Evolutionary conservation across 2,888 invertebrate genomes (phyloP).

Genomic region (Eupithecia inturbata): DNA sequence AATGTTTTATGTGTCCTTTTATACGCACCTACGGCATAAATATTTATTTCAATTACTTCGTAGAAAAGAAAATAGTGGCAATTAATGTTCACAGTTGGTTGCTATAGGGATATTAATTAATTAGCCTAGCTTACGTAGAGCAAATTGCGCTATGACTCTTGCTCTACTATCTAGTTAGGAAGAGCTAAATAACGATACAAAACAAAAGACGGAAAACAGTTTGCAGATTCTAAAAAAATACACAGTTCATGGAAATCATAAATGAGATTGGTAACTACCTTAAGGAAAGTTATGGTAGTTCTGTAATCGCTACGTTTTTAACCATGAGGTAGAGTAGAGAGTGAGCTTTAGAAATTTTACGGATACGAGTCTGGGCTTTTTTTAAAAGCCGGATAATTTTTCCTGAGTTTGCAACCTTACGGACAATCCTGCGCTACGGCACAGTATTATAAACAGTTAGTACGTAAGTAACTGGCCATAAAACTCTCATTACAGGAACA

Average conservation of each 20-base stretch:
- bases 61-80: conserved; percentile 45
- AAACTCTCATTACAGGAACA: conserved; percentile 65
- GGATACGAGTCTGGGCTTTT: background rate
- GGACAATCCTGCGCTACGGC: conserved; percentile 46
- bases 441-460: conserved; percentile 37
- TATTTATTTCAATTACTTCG: conserved; percentile 42
- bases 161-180: conserved; percentile 33
- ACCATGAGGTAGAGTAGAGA: background rate
- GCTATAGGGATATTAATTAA: conserved; percentile 57
- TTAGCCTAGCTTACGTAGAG: conserved; percentile 56
- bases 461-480: conserved; percentile 53
- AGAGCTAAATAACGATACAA: background rate
- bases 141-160: conserved; percentile 63
- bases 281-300: background rate
- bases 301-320: background rate
- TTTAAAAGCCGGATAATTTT: background rate
- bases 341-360: background rate
- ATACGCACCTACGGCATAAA: conserved; percentile 8
- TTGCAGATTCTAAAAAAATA: background rate
- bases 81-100: conserved; percentile 55
- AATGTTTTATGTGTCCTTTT: background rate
- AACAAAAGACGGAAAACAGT: conserved; percentile 26
- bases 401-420: background rate
- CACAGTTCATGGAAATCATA: background rate
- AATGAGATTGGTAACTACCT: background rate